phyloP scores from a whole-genome alignment of 2,113 vertebrate species.

The Platanista minor region DNA sequence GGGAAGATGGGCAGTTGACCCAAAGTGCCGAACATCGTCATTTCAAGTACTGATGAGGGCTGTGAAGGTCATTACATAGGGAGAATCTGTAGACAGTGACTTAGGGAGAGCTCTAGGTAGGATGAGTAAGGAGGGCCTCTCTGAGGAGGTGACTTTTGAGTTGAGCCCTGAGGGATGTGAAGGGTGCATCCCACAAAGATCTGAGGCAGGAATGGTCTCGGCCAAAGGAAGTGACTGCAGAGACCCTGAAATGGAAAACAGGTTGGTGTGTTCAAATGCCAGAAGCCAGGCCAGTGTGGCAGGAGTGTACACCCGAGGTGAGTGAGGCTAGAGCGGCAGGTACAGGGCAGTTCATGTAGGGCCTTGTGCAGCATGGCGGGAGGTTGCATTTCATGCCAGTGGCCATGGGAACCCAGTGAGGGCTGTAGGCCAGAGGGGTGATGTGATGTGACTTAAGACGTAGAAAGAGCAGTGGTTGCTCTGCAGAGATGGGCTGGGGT shows the following conservation, averaged over 20 bases:
- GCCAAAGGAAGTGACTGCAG: background rate
- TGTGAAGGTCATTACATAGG: background rate
- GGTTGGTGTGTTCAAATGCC: background rate
- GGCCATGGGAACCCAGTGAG: background rate
- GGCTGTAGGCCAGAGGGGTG: background rate
- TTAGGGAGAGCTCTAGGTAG: background rate
- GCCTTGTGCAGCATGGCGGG: background rate
- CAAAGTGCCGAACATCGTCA: background rate
- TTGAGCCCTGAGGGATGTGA: background rate
- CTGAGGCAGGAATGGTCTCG: background rate
- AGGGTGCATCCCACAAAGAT: background rate
- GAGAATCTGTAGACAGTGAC: background rate
- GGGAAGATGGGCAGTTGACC: background rate
- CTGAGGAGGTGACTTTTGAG: background rate
- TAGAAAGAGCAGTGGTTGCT: background rate
- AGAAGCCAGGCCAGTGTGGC: background rate
- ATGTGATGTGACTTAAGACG: background rate
- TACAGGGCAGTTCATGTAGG: background rate
- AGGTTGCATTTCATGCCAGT: background rate
- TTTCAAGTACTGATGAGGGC: background rate
- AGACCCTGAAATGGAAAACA: background rate
- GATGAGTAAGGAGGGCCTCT: background rate
- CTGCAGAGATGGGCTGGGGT: background rate
- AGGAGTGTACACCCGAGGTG: too few species aligned
- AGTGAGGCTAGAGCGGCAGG: background rate